Evolutionary conservation across 2,797 vertebrate genomes (phyloP).

Genomic region (Fundulus diaphanus): DNA sequence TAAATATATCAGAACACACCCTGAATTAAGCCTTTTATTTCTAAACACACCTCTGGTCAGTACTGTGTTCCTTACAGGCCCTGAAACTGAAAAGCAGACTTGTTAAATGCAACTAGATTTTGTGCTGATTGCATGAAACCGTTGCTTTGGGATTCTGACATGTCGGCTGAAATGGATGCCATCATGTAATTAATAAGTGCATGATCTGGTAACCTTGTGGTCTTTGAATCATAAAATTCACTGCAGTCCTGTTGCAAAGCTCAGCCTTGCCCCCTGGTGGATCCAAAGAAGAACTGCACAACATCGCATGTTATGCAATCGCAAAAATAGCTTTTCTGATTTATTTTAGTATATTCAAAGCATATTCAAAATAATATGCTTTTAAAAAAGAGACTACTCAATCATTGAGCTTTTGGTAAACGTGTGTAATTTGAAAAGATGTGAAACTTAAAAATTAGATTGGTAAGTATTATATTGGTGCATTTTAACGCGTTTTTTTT

Average conservation of each 20-base stretch:
- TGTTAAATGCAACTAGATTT: conserved; percentile 5
- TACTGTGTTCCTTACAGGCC: not conserved
- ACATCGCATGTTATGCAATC: not conserved
- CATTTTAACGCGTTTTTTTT: not conserved
- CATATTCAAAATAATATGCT: not conserved
- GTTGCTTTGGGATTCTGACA: not conserved
- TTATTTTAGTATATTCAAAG: not conserved
- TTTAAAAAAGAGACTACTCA: not conserved
- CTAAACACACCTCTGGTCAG: not conserved
- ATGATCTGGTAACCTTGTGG: conserved; percentile 56
- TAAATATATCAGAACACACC: not conserved
- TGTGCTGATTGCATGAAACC: not conserved
- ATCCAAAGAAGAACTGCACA: not conserved
- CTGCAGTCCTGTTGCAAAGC: conserved; percentile 19
- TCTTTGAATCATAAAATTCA: conserved; percentile 28
- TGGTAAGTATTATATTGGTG: not conserved
- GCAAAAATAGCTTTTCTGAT: not conserved
- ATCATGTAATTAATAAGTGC: conserved; percentile 38
- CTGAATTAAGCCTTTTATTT: not conserved
- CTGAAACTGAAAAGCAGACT: not conserved
- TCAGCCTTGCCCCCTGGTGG: conserved; percentile 64
- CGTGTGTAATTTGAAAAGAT: no score
- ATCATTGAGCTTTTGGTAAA: not conserved
- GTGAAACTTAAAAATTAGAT: not conserved
- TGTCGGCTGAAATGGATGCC: conserved; percentile 23